These are phyloP conservation scores for Mustelus asterias DNA, from an alignment of 2,113 vertebrate genomes.

Conservation along the genomic window DNA sequence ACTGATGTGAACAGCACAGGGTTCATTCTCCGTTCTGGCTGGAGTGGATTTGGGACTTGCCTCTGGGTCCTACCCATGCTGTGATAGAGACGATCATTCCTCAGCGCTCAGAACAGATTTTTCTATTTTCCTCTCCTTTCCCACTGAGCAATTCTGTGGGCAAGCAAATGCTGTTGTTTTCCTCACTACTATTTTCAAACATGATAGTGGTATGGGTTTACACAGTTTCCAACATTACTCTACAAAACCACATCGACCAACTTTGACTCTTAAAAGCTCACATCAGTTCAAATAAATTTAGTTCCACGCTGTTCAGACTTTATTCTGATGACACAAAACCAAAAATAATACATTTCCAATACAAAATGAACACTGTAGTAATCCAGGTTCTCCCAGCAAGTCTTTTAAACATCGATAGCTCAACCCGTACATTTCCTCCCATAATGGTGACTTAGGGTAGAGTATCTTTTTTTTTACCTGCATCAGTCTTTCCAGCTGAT, in stretches of 20 bases:
- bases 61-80: no score
- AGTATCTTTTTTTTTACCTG: constrained; percentile 62
- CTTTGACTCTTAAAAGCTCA: background rate
- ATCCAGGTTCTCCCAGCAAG: background rate
- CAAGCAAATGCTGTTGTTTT: background rate
- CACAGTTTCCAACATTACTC: background rate
- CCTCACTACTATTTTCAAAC: background rate
- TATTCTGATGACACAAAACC: background rate
- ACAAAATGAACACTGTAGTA: background rate
- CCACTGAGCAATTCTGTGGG: background rate
- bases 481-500: constrained; percentile 95
- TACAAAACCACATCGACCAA: background rate
- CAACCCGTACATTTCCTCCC: background rate
- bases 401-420: background rate
- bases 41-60: no score
- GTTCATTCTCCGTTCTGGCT: no score
- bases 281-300: background rate
- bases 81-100: no score
- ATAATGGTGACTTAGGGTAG: background rate
- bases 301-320: background rate
- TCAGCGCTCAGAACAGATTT: background rate
- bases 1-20: no score
- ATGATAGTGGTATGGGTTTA: background rate
- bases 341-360: background rate
- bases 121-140: background rate